Percentiles rank a stretch among this genome's conserved stretches.
Conservation (phyloP, 1,140 invertebrate species). For the Anastatus disparis region DNA sequence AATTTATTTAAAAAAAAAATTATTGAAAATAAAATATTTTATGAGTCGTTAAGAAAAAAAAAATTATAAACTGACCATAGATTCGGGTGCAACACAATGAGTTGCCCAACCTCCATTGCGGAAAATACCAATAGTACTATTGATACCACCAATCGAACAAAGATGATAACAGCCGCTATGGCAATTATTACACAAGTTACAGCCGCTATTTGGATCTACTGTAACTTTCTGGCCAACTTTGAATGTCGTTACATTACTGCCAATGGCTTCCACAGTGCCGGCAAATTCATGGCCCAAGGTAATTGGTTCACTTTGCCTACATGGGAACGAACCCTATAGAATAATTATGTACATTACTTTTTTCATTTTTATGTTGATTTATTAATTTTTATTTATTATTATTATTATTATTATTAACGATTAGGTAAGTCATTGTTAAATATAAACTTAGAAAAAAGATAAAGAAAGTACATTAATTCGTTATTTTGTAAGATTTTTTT, state of each 20-base stretch:
- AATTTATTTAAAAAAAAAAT: too few species aligned
- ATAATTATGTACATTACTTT: too few species aligned
- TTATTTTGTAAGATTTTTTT: too few species aligned
- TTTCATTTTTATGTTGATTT: too few species aligned
- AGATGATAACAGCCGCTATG: slow-evolving; percentile 72
- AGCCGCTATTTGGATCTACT: slow-evolving; percentile 76
- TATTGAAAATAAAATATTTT: too few species aligned
- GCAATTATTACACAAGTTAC: slow-evolving; percentile 71
- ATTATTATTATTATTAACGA: too few species aligned
- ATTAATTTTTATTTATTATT: too few species aligned
- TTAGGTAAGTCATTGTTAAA: too few species aligned
- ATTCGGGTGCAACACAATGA: slow-evolving; percentile 70
- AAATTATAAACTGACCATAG: slow-evolving; percentile 67
- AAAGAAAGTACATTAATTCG: too few species aligned
- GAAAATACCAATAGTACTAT: slow-evolving; percentile 75
- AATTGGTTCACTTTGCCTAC: slow-evolving; percentile 66
- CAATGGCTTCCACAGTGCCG: slow-evolving; percentile 71
- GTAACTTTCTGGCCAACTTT: slow-evolving; percentile 74
- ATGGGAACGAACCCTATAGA: slow-evolving; percentile 75
- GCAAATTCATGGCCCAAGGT: slow-evolving; percentile 79
- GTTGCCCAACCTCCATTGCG: slow-evolving; percentile 76
- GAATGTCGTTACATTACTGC: slow-evolving; percentile 68
- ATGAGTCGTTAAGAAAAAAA: too few species aligned
- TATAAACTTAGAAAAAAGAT: too few species aligned
- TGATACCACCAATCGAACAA: slow-evolving; percentile 70